Evolutionary conservation across 2,888 invertebrate genomes (phyloP).

Genomic region (Drosophila anomalipes): DNA sequence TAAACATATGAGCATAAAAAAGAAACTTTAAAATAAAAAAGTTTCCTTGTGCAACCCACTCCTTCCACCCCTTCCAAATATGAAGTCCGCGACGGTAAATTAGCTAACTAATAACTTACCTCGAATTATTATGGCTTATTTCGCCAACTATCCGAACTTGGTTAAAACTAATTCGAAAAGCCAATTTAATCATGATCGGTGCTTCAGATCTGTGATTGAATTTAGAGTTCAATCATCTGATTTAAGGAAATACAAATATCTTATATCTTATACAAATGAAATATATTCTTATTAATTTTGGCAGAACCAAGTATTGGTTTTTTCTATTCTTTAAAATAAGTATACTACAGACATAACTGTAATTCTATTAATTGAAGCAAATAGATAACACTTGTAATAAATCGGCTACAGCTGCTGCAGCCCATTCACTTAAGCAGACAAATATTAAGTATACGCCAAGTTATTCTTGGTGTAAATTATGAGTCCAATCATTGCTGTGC

Average conservation of each 20-base stretch:
- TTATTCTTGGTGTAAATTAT: constrained; percentile 47
- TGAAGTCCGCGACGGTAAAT: constrained; percentile 47
- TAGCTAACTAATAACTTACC: constrained; percentile 26
- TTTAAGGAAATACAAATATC: accelerated
- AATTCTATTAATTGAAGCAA: not conserved
- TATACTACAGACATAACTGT: not conserved
- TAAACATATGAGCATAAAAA: constrained; percentile 58
- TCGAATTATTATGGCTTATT: constrained; percentile 1
- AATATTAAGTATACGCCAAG: constrained; percentile 43
- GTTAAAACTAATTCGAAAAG: not conserved
- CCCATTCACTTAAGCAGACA: constrained; percentile 28
- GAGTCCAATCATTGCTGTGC: constrained; percentile 40
- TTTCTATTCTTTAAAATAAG: too few relatives aligned
- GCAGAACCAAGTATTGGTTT: not conserved
- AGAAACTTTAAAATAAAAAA: constrained; percentile 35
- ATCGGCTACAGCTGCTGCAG: constrained; percentile 7
- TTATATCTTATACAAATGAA: not conserved
- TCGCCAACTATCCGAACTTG: too few relatives aligned
- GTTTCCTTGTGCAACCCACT: not conserved
- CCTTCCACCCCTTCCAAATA: constrained; percentile 8
- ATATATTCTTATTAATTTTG: not conserved
- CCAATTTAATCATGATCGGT: not conserved
- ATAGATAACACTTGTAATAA: not conserved
- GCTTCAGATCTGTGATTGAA: not conserved
- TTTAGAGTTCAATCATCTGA: not conserved